Evolutionary conservation across 2,888 invertebrate species (phyloP), one percentile per base, ranked within the genome.

Genomic region (Nycteola revayana): DNA sequence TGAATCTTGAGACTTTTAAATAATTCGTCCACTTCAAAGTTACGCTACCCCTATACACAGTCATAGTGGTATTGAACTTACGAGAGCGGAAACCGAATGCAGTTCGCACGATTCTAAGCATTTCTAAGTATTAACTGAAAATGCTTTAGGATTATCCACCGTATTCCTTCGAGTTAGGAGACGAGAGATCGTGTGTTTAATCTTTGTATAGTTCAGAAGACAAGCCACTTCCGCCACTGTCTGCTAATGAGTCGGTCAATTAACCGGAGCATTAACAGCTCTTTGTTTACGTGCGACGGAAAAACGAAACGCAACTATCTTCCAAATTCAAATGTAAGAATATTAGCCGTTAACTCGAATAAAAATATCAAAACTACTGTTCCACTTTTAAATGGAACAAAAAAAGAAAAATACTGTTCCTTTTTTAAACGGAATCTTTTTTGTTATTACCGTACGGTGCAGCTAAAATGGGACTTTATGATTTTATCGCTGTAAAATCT

Each of bases 231-330:
- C 66, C 66, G 61, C 63, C 53, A 52, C 47, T 40, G 58, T 65
- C 59, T 60, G 48, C 60, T 81, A 82, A 81, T 80, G 79, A 81
- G 75, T 65, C 55, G 65, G 65, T 66, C 72, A 79, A 80, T 81
- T 81, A 78, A 73, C 71, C 48, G 59, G 43, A 57, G 60, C 66
- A 66, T 71, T 56, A 71, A 63, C 57, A 53, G 62, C 58, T 52
- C 62, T 67, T 62, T 64, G 59, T 61, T 57, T 46, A 55, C 51
- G 42, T 50, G 52, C 50, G 52, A 53, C 46, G 51, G 40, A 58
- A 58, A 52, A 60, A 63, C 57, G 42, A 59, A 67, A 66, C 56
- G 60, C 49, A 50, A 45, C 49, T 53, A 37, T 55, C 57, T 57
- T 60, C 45, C 37, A 44, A 59, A 50, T 54, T 50, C 28, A 14